These are phyloP conservation scores for Macropodus opercularis DNA, from an alignment of 2,797 vertebrate genomes.

Conservation along the genomic window DNA sequence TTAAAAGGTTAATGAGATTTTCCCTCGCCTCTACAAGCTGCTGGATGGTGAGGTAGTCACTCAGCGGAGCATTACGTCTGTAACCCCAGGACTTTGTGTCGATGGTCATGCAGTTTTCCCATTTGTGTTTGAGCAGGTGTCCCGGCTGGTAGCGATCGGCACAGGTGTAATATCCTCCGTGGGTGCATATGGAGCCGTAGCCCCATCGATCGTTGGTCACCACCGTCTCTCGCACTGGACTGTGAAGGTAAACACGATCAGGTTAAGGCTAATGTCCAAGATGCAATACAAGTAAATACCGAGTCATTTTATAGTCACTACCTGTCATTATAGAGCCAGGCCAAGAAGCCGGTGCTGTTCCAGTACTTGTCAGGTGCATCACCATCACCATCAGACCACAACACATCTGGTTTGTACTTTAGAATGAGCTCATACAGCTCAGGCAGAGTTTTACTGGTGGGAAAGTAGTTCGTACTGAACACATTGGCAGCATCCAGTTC, in stretches of 20 bases:
- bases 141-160: conserved; percentile 91
- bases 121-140: conserved; percentile 90
- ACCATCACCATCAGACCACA: conserved; percentile 95
- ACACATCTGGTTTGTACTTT: conserved; percentile 89
- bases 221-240: conserved; percentile 91
- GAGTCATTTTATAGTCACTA: conserved; percentile 33
- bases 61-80: conserved; percentile 86
- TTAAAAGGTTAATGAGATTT: not conserved
- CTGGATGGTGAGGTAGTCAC: conserved; percentile 86
- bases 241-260: conserved; percentile 56
- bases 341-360: conserved; percentile 96
- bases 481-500: conserved; percentile 78
- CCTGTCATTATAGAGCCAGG: conserved; percentile 99
- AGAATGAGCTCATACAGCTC: conserved; percentile 91
- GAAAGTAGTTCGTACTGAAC: conserved; percentile 85
- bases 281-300: not conserved
- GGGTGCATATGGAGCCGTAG: conserved; percentile 84
- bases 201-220: conserved; percentile 99
- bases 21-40: conserved; percentile 84
- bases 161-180: conserved; percentile 95
- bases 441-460: conserved; percentile 86
- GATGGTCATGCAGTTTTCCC: conserved; percentile 98
- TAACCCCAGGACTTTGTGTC: conserved; percentile 93
- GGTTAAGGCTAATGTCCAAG: not conserved
- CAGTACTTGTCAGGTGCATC: conserved; percentile 90